Evolutionary conservation across 2,888 invertebrate genomes (phyloP).

Genomic region (Myopa tessellatipennis): DNA sequence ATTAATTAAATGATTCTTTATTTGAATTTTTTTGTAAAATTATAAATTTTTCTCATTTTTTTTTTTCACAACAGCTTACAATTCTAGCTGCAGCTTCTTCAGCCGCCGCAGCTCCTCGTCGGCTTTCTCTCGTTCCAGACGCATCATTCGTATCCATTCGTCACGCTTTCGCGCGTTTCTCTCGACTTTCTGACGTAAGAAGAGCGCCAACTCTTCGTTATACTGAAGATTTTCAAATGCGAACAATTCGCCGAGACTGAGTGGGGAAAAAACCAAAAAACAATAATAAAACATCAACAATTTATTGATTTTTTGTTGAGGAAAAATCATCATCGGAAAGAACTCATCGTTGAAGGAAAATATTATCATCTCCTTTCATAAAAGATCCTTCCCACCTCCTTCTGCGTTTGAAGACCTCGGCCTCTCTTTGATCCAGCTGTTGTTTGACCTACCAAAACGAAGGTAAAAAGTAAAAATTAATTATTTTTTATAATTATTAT

Average conservation of each 20-base stretch:
- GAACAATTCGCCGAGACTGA: constrained; percentile 46
- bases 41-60: neutral
- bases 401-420: constrained; percentile 37
- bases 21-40: neutral
- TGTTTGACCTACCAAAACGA: constrained; percentile 44
- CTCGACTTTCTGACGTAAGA: constrained; percentile 39
- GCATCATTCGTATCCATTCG: constrained; percentile 46
- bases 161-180: constrained; percentile 44
- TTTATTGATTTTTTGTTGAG: neutral
- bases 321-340: neutral
- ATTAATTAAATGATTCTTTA: neutral
- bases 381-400: constrained; percentile 30
- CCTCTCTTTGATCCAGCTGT: constrained; percentile 39
- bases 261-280: neutral
- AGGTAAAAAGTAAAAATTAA: too few relatives aligned
- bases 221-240: constrained; percentile 45
- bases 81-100: constrained; percentile 47
- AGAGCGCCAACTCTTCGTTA: constrained; percentile 45
- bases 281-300: neutral
- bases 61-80: constrained; percentile 40
- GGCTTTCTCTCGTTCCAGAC: constrained; percentile 44
- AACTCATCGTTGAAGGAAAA: too few relatives aligned
- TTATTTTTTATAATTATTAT: too few relatives aligned
- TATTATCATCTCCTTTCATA: too few relatives aligned
- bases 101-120: constrained; percentile 47